Base-by-base conservation (phyloP, 2,888 invertebrate species). In the Agrotis ipsilon region DNA sequence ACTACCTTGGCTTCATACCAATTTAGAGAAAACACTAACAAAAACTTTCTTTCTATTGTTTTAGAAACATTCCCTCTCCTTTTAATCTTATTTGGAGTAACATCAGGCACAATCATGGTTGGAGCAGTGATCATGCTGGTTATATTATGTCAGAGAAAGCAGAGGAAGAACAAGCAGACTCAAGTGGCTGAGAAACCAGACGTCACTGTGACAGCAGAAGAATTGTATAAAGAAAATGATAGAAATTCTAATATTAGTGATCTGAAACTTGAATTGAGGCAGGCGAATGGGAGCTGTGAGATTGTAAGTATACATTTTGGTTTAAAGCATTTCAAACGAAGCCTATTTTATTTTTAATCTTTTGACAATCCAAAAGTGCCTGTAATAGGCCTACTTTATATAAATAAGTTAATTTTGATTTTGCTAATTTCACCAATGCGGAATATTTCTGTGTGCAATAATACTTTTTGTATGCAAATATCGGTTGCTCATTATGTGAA, bases 201-300 rank as follows among this genome's bases (percentile, higher is more conserved):
- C 49, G 96, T 96, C 0, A 96, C 96, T 3, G 96, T 96, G 2
- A 94, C 94, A 2, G 92, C 95, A 2, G 95, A 95, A 77, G 96
- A 96, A 67, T 81, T 96, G 52, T 97, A 97, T 82, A 97, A 98
- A 84, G 98, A 98, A 90, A 98, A 98, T 72, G 99, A 99, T 91
- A 97, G 98, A 83, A 98, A 98, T 88, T 99, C 99, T 64, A 98
- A 98, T 91, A 98, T 99, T 87, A 99, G 99, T 82, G 99, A 99
- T 94, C 96, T 99, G 90, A 99, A 99, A 94, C 97, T 98, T 81
- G 99, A 99, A 93, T 97, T 99, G 77, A 96, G 98, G 73, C 98
- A 98, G 59, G 97, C 98, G 14, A 98, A 98, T 77, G 98, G 98
- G 51, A 97, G 97, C 87, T 98, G 98, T 91, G 98, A 98, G 91